These are phyloP conservation scores for Tonatia bakeri DNA, from an alignment of 2,113 vertebrate species.

Conservation along the genomic window DNA sequence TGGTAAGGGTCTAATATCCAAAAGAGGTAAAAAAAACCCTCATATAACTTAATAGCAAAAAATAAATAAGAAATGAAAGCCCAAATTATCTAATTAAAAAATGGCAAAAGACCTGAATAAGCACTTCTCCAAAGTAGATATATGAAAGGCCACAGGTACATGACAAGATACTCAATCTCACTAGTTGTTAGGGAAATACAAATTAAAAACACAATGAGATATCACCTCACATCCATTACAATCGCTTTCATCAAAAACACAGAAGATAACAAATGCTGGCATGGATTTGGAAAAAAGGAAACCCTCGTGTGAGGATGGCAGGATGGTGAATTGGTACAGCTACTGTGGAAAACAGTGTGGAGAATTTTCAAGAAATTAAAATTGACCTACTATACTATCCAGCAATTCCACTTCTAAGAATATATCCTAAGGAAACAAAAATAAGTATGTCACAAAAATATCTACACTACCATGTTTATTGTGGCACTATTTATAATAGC, in stretches of 20 bases:
- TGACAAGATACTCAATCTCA: neutral
- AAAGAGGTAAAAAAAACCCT: neutral
- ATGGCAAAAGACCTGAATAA: neutral
- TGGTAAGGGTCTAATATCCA: neutral
- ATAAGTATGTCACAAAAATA: neutral
- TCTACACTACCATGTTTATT: neutral
- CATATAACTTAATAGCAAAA: neutral
- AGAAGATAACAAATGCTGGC: neutral
- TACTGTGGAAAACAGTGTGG: neutral
- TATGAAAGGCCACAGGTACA: neutral
- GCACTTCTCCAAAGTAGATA: neutral
- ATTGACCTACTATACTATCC: neutral
- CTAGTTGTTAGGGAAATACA: neutral
- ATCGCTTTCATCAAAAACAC: neutral
- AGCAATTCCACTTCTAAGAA: neutral
- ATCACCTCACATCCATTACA: neutral
- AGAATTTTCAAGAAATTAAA: neutral
- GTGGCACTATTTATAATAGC: neutral
- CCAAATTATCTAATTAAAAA: neutral
- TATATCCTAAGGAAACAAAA: neutral
- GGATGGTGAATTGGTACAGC: neutral
- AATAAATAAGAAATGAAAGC: neutral
- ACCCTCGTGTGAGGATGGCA: neutral
- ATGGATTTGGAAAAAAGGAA: neutral
- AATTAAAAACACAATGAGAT: neutral